A percentile compares a stretch with the other conserved stretches of the same genome.
These are phyloP conservation scores for Eclectus roratus DNA, from an alignment of 2,113 vertebrate genomes.

Conservation along the genomic window DNA sequence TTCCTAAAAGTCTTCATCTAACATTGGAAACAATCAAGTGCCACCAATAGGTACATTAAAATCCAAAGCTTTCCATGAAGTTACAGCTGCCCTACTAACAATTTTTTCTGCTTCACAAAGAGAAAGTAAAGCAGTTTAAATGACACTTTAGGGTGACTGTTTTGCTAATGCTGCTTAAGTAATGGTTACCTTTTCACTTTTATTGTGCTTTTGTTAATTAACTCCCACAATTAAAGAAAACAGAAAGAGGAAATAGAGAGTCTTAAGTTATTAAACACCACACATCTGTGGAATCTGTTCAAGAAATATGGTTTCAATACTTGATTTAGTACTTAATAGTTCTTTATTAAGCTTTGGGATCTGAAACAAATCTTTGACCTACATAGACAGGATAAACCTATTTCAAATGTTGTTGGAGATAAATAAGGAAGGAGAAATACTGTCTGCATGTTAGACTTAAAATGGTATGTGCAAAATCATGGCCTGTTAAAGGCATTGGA, in stretches of 20 bases:
- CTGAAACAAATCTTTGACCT: neutral
- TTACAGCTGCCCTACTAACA: neutral
- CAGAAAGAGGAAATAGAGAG: slow-evolving; percentile 1
- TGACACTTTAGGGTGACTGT: neutral
- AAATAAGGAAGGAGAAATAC: neutral
- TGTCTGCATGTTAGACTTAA: neutral
- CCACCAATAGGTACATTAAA: neutral
- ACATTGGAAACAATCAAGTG: neutral
- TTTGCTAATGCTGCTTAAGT: neutral
- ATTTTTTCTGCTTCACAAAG: neutral
- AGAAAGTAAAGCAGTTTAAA: neutral
- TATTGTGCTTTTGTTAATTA: slow-evolving; percentile 25
- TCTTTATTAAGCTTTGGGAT: neutral
- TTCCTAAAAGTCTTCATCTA: neutral
- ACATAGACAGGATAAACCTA: neutral
- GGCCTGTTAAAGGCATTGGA: neutral
- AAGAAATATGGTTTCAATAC: neutral
- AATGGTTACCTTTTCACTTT: slow-evolving; percentile 3
- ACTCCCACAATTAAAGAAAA: slow-evolving; percentile 20
- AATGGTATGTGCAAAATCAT: neutral
- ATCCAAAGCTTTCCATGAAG: neutral
- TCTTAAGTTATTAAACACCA: slow-evolving; percentile 22
- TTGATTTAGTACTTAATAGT: neutral
- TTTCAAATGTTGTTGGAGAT: neutral
- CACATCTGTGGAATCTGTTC: neutral